Base-by-base conservation (phyloP, 1,140 invertebrate genomes). In the Manduca sexta region DNA sequence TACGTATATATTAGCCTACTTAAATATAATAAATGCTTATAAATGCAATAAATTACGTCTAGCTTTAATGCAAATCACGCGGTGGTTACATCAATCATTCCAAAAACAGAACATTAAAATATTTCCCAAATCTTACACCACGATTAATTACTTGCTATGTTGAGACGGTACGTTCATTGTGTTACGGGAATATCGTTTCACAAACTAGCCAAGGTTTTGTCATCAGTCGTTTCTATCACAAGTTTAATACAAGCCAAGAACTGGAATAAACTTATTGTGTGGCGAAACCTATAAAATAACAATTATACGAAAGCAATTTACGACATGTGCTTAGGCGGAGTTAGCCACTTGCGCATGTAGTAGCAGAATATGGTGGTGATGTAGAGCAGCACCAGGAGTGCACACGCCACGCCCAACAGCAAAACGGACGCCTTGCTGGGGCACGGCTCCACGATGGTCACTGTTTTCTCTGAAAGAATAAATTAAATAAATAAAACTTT, bases 331-430 rank as follows among this genome's bases (percentile, higher is more conserved):
- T 95, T 95, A 49, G 91, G 89, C 13, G 94, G 94, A 58, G 91
- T 89, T 76, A 95, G 88, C 94, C 94, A 96, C 76, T 95, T 95
- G 74, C 93, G 94, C 92, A 95, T 95, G 87, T 94, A 95, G 84
- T 95, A 95, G 78, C 93, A 95, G 88, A 95, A 95, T 56, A 96
- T 89, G 16, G 94, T 96, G 45, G 92, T 93, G 64, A 95, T 91
- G 85, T 98, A 97, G 12, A 97, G 90, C n/a, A 97, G 89, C 31
- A 97, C 90, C 49, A 98, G 88, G 30, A 97, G 88, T 31, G 94
- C 95, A 75, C 95, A 97, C 34, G 95, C 96, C 1, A 97, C 94
- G 43, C 94, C 94, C 35, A 98, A 83, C 1, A 95, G 92, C 37
- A 97, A 79, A 1, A 98, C 93, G 3, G 95, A 97, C 14, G 93